Conservation (phyloP, 2,113 vertebrate species). For the human region DNA sequence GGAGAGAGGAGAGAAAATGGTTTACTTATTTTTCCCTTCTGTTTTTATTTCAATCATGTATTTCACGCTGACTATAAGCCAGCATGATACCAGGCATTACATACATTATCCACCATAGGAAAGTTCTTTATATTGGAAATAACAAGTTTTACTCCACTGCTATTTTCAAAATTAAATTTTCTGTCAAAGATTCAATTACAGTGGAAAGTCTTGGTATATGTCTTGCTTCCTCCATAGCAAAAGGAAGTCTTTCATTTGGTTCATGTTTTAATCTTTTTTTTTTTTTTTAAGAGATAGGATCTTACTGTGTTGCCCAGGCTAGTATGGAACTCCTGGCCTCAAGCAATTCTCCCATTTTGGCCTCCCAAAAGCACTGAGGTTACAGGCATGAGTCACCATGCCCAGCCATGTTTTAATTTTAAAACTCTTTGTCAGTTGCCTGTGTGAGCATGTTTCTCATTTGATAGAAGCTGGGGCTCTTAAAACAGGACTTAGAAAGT, state of each 20-base stretch:
- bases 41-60: background rate
- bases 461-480: background rate
- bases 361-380: too few species aligned
- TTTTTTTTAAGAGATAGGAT: too few species aligned
- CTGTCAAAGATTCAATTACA: background rate
- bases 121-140: background rate
- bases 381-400: too few species aligned
- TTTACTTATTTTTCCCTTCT: background rate
- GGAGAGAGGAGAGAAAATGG: background rate
- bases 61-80: background rate
- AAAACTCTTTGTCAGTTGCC: background rate
- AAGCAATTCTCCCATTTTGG: too few species aligned
- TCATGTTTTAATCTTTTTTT: background rate
- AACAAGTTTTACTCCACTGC: background rate
- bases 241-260: background rate
- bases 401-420: too few species aligned
- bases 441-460: background rate
- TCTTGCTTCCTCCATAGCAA: background rate
- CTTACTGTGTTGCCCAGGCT: too few species aligned
- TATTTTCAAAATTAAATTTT: background rate
- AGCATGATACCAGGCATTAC: background rate
- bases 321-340: too few species aligned
- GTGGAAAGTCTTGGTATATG: background rate
- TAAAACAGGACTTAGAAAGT: background rate
- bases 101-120: background rate